Percentiles rank a stretch among this genome's conserved stretches.
Conservation (phyloP, 2,888 invertebrate genomes). For the Orthosia incerta region DNA sequence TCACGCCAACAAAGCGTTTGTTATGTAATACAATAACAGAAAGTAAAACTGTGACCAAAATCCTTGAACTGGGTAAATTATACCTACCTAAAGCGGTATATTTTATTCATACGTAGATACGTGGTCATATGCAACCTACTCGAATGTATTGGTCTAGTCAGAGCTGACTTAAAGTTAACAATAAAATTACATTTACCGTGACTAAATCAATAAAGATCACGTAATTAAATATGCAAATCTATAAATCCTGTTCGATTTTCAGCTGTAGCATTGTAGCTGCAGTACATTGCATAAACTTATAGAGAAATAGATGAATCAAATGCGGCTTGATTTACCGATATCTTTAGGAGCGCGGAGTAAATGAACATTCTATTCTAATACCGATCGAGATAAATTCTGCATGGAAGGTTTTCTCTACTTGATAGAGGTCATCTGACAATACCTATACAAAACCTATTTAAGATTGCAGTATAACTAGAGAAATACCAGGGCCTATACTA, state of each 20-base stretch:
- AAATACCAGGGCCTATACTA: neutral
- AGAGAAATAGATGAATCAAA: constrained; percentile 12
- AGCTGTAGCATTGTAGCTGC: neutral
- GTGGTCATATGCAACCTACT: neutral
- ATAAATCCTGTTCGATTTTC: constrained; percentile 9
- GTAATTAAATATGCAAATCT: constrained; percentile 11
- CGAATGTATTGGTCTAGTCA: neutral
- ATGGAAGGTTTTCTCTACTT: neutral
- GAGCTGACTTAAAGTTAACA: neutral
- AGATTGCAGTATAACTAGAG: neutral
- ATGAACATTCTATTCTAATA: constrained; percentile 5
- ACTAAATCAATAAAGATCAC: neutral
- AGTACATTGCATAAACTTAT: neutral
- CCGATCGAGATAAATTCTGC: constrained; percentile 5
- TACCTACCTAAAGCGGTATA: neutral
- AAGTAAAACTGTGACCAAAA: neutral
- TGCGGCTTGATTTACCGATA: neutral
- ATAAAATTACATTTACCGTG: neutral
- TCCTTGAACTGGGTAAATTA: neutral
- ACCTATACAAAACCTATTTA: neutral
- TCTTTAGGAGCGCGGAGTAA: neutral
- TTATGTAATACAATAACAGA: constrained; percentile 1
- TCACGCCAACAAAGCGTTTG: neutral
- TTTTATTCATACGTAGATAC: neutral
- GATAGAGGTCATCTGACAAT: constrained; percentile 5